A percentile compares a stretch with the other conserved stretches of the same genome.
Evolutionary conservation across 2,888 invertebrate genomes (phyloP).

Genomic region (Autographa gamma): DNA sequence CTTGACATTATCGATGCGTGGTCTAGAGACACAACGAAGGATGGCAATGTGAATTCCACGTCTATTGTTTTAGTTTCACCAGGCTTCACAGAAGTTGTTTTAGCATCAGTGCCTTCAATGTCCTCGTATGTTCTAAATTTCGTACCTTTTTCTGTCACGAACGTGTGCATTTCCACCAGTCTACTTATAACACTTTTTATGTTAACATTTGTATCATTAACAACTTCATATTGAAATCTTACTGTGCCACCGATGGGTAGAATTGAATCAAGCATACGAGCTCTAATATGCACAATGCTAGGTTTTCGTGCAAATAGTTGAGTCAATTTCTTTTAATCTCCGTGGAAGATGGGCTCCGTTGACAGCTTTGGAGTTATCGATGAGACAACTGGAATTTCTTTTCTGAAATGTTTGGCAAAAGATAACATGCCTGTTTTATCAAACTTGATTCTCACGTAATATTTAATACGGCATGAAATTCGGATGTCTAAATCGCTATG

Average conservation of each 20-base stretch:
- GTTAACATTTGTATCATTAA: slow-evolving; percentile 61
- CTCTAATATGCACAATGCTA: slow-evolving; percentile 61
- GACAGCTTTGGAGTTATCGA: slow-evolving; percentile 58
- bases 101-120: slow-evolving; percentile 55
- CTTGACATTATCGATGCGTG: slow-evolving; percentile 61
- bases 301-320: slow-evolving; percentile 59
- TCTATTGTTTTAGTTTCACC: slow-evolving; percentile 55
- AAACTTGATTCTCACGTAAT: slow-evolving; percentile 67
- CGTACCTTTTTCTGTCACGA: slow-evolving; percentile 46
- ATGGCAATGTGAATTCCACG: slow-evolving; percentile 40
- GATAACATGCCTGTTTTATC: slow-evolving; percentile 62
- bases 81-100: slow-evolving; percentile 50
- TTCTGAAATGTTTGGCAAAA: slow-evolving; percentile 61
- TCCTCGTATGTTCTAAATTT: slow-evolving; percentile 20
- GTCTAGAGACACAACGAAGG: slow-evolving; percentile 53
- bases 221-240: slow-evolving; percentile 60
- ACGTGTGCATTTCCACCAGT: slow-evolving; percentile 57
- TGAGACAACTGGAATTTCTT: slow-evolving; percentile 61
- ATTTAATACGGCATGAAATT: slow-evolving; percentile 59
- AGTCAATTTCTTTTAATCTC: slow-evolving; percentile 62
- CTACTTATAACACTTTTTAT: slow-evolving; percentile 61
- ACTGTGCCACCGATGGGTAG: slow-evolving; percentile 59
- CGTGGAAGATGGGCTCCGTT: slow-evolving; percentile 59
- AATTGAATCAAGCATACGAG: slow-evolving; percentile 58
- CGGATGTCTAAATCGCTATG: slow-evolving; percentile 28